These are phyloP conservation scores for Enteromius fasciolatus DNA, from an alignment of 2,797 vertebrate genomes.

Conservation along the genomic window DNA sequence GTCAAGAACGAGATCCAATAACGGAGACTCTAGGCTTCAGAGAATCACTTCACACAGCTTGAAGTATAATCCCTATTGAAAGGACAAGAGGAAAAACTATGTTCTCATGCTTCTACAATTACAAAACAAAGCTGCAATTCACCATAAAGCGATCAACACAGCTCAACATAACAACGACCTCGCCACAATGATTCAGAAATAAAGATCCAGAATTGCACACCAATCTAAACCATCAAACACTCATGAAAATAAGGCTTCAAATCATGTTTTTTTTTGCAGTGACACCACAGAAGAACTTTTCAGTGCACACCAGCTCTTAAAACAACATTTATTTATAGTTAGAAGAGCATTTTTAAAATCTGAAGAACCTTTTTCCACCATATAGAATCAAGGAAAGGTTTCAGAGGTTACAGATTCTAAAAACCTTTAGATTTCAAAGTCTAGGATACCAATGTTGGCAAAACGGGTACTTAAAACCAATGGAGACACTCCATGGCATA, in stretches of 20 bases:
- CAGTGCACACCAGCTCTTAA: neutral
- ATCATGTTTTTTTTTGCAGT: neutral
- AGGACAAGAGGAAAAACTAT: neutral
- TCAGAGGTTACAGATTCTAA: neutral
- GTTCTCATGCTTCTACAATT: conserved; percentile 28
- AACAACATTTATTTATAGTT: neutral
- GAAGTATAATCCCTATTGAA: conserved; percentile 30
- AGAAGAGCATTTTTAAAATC: neutral
- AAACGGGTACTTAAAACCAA: neutral
- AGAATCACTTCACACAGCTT: conserved; percentile 55
- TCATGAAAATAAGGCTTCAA: neutral
- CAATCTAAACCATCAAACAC: neutral
- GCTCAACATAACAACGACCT: neutral
- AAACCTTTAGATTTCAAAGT: neutral
- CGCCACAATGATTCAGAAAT: neutral
- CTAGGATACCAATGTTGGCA: neutral
- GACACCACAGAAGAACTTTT: neutral
- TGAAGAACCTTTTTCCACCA: neutral
- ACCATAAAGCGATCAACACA: neutral
- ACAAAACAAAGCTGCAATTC: conserved; percentile 19
- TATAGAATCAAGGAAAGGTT: neutral
- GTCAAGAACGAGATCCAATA: conserved; percentile 45
- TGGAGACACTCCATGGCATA: conserved; percentile 6
- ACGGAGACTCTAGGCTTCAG: conserved; percentile 54
- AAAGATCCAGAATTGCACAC: neutral